Evolutionary conservation across 1,140 invertebrate species (phyloP), one percentile per base, ranked within the genome.

Genomic region (Sweltsa coloradensis): DNA sequence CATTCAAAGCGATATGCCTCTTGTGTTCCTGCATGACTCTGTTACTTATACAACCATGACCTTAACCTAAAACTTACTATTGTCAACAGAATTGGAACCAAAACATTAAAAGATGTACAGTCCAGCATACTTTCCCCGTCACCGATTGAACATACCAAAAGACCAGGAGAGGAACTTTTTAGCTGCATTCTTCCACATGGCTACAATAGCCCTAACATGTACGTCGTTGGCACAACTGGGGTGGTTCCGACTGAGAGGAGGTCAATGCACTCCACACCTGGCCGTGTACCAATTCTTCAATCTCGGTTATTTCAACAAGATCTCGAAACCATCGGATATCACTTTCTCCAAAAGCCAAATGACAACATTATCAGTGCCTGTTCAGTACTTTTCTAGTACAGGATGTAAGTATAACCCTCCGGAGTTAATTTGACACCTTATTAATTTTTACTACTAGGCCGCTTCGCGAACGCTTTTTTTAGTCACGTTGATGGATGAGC

Each of bases 161-260:
- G 55, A 57, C 21, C 51, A 59, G 31, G 70, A 73, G 46, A 53
- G 68, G 11, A 74, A 72, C 49, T 68, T 67, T 54, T 67, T 71
- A 37, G 70, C 70, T 11, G 70, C 70, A 29, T 66, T 71, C 50
- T 71, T 74, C 46, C 71, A 74, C 57, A 51, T 68, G 42, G 54
- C 60, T 1, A 70, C 69, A 37, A 70, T 72, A 48, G 52, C 71
- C 27, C 50, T 74, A 46, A 67, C 69, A 3, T 71, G 68, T 52
- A 65, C 66, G 36, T 69, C 71, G 6, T 52, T 73, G 24, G 66
- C 71, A 7, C 68, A 71, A 47, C 64, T 71, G 3, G 66, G 65
- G 49, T 74, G 71, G 71, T 73, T 74, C 49, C 60, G 61, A 22
- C 63, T 74, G 19, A 66, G 65, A 52, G 69, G 70, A 0, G 53